Evolutionary conservation across 1,140 invertebrate species (phyloP), one percentile per base, ranked within the genome.

Genomic region (Drosophila virilis): DNA sequence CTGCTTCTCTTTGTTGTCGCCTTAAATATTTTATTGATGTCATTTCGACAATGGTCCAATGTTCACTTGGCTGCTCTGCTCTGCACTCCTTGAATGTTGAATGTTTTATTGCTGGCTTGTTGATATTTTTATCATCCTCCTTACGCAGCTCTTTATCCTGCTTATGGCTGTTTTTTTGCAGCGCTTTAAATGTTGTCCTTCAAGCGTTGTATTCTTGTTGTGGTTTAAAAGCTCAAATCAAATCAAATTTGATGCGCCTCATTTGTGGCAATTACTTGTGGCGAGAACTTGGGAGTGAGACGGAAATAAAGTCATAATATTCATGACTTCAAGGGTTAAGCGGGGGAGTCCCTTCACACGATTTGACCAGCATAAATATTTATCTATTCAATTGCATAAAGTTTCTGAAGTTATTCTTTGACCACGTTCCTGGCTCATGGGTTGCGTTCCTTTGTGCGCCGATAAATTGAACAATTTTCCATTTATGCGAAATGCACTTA

Each of bases 1-100:
- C 50, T 68, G 55, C 65, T 58, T 13, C 60, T 60, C 64, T 78
- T 71, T 75, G 58, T 76, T 78, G 76, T 72, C 57, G 80, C 48
- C 42, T 86, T 86, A 76, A 86, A 86, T 86, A 86, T 86, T 86
- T 86, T 86, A 86, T 86, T 86, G 78, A 78, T 86, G 82, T 85
- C 82, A 81, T 85, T 86, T 86, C 64, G 78, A 85, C 75, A 76
- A 86, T 81, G 43, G 60, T 77, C 59, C 58, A 80, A 52, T 67
- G 82, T 66, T 81, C 75, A 85, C 81, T 85, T 84, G 68, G 68
- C 37, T 77, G 74, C 70, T 38, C 42, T 32, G 40, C 55, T 60
- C 59, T 52, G 65, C 70, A 51, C 48, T 68, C n/a, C 64, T 58
- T 61, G 42, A 74, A 72, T 74, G 65, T 42, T 67, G 61, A 79